Base-by-base conservation (phyloP, 1,140 invertebrate genomes). In the Coptotermes formosanus region DNA sequence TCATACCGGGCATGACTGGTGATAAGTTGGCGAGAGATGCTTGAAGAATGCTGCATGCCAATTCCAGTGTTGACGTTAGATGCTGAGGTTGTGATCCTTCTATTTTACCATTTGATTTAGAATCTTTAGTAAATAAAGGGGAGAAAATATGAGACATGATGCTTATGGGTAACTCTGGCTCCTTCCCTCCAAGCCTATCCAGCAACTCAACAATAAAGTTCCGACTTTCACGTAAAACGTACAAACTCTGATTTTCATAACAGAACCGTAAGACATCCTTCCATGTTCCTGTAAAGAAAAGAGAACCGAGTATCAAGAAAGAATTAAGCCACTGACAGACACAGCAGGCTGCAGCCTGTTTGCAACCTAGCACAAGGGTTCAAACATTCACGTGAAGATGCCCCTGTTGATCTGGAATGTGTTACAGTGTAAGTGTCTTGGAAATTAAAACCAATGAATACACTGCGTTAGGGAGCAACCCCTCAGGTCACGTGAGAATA, bases 231-330 rank as follows among this genome's bases (percentile, higher is more conserved):
- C 86, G 23, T 19, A 32, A 12, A 12, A 86, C 82, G 32, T 86
- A 84, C 16, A 86, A n/a, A 75, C 86, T 83, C 44, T 64, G 83
- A 55, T 38, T 82, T 82, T 86, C 86, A 55, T 69, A 32, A 45
- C 48, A 86, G 7, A 52, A 55, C 21, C 75, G 25, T 45, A 86
- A 43, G 12, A 86, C 86, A 69, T 69, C 38, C 12, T 86, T 69
- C 86, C 86, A 86, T 16, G 32, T n/a, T 19, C 30, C 86, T 86
- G 52, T 30, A 86, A 82, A 30, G 16, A 59, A 82, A 82, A 23
- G 0, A 85, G 32, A 38, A 69, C 32, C 32, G 4, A 55, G 3
- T 55, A 55, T 19, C 52, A 55, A 55, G 3, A 55, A 55, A 21
- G 0, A 55, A 19, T 48, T 8, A 12, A 19, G 52, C 19, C 19